A percentile compares a stretch with the other conserved stretches of the same genome.
Conservation (phyloP, 2,797 vertebrate species). For the Ambastaia sidthimunki region DNA sequence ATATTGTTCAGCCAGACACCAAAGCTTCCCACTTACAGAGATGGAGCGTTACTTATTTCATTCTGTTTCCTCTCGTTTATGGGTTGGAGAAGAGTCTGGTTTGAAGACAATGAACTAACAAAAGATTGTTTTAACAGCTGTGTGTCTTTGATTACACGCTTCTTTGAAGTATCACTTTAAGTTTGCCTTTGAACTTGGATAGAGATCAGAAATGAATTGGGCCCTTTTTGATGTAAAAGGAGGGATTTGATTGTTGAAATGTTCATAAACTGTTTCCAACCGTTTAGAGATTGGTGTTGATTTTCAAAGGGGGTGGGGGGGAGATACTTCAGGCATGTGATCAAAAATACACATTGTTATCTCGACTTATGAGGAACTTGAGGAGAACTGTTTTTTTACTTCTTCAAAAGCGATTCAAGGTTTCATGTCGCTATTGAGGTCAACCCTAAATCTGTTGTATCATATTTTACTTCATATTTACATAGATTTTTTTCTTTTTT, state of each 20-base stretch:
- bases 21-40: constrained; percentile 74
- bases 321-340: constrained; percentile 45
- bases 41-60: constrained; percentile 78
- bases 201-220: constrained; percentile 97
- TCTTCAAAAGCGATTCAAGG: constrained; percentile 46
- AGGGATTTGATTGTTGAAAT: constrained; percentile 93
- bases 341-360: constrained; percentile 59
- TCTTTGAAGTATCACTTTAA: constrained; percentile 99
- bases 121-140: constrained; percentile 99
- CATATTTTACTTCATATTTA: constrained; percentile 24
- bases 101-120: constrained; percentile 99
- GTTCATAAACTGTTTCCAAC: constrained; percentile 90
- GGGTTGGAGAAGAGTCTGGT: constrained; percentile 90
- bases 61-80: constrained; percentile 77
- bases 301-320: constrained; percentile 70
- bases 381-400: constrained; percentile 50
- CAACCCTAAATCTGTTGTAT: constrained; percentile 21
- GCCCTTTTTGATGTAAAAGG: constrained; percentile 94
- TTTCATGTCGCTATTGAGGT: constrained; percentile 43
- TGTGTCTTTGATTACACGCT: constrained; percentile 96
- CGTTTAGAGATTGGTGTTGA: constrained; percentile 82
- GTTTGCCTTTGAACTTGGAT: constrained; percentile 98
- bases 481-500: not conserved
- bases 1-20: constrained; percentile 77
- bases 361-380: constrained; percentile 46